Conservation (phyloP, 2,797 vertebrate genomes). For the Notolabrus celidotus region DNA sequence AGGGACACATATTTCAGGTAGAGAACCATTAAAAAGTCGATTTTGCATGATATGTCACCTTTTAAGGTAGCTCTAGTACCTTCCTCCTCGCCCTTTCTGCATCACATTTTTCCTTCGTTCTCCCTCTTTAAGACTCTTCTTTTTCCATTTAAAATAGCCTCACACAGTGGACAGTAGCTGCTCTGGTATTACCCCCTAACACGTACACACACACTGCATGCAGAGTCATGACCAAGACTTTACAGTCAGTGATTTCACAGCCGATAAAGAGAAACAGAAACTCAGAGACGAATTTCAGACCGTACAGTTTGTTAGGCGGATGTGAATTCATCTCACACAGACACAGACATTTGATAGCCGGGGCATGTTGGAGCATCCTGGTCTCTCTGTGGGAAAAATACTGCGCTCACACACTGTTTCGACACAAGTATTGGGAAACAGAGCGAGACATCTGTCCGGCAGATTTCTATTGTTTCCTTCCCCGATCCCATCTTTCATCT, state of each 20-base stretch:
- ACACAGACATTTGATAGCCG: not conserved
- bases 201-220: not conserved
- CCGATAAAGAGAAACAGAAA: too few species aligned
- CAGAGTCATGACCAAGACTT: not conserved
- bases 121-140: too few species aligned
- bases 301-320: slow-evolving; percentile 3
- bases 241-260: not conserved
- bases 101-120: too few species aligned
- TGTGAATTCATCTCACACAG: slow-evolving; percentile 3
- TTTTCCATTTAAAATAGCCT: too few species aligned
- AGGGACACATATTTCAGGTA: too few species aligned
- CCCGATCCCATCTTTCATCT: slow-evolving; percentile 67
- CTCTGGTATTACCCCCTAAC: not conserved
- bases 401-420: slow-evolving; percentile 20
- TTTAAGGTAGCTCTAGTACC: too few species aligned
- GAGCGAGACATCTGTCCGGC: slow-evolving; percentile 67
- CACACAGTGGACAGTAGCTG: not conserved
- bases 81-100: too few species aligned
- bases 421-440: slow-evolving; percentile 46
- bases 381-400: slow-evolving; percentile 36
- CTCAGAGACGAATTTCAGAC: not conserved
- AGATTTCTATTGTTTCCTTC: slow-evolving; percentile 76
- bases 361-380: slow-evolving; percentile 6
- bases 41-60: too few species aligned
- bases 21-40: too few species aligned